phyloP scores from a whole-genome alignment of 2,888 invertebrate species.

The Platynereis dumerilii region DNA sequence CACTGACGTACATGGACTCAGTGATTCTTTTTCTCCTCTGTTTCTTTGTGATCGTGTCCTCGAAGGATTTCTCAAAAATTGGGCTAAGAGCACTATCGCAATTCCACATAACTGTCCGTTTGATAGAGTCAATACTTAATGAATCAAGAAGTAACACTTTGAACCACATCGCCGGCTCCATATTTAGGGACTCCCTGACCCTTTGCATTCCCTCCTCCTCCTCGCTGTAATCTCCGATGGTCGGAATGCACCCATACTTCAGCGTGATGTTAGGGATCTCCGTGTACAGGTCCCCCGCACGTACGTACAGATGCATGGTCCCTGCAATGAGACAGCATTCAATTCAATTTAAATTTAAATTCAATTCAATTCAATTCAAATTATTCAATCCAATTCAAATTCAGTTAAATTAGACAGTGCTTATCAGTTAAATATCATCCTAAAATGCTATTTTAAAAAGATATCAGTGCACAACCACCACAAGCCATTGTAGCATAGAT shows the following conservation, averaged over 20 bases:
- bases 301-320: conserved; percentile 16
- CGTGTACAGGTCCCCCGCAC: conserved; percentile 15
- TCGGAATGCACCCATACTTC: conserved; percentile 30
- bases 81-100: conserved; percentile 14
- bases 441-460: no score
- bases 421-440: no score
- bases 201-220: conserved; percentile 3
- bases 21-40: conserved; percentile 23
- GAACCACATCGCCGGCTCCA: conserved; percentile 56
- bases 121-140: conserved; percentile 50
- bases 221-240: conserved; percentile 22
- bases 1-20: conserved; percentile 36
- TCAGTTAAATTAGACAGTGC: no score
- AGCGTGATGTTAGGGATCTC: conserved; percentile 31
- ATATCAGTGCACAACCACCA: no score
- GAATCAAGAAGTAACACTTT: conserved; percentile 50
- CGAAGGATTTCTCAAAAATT: neutral
- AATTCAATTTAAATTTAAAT: no score
- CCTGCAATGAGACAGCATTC: no score
- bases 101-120: conserved; percentile 42
- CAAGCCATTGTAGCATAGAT: no score
- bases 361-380: no score
- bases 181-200: conserved; percentile 1
- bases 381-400: no score
- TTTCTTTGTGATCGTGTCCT: neutral